These are phyloP conservation scores for Nebria ingens DNA, from an alignment of 1,140 invertebrate genomes.

Conservation along the genomic window DNA sequence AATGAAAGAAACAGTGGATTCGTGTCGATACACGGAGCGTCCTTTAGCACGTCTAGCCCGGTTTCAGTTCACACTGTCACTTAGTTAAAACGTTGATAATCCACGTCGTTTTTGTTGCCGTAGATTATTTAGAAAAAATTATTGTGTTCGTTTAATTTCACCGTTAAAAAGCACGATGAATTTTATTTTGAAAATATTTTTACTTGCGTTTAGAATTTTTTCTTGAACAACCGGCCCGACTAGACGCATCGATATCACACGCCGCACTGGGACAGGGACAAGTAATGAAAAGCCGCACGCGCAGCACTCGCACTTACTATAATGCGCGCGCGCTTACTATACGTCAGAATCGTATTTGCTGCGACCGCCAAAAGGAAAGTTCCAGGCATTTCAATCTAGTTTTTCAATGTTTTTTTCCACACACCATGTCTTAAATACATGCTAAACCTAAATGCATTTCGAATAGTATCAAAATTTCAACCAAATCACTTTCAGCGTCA, in stretches of 20 bases:
- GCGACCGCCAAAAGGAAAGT: slow-evolving; percentile 5
- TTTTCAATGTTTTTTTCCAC: too few relatives aligned
- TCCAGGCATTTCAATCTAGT: too few relatives aligned
- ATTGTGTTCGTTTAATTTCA: too few relatives aligned
- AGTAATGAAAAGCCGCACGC: slow-evolving; percentile 1
- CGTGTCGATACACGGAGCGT: not conserved
- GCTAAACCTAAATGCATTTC: too few relatives aligned
- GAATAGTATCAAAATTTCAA: too few relatives aligned
- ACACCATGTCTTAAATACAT: too few relatives aligned
- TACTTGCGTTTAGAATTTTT: not conserved
- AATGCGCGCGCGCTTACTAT: not conserved
- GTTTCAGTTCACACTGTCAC: slow-evolving; percentile 5
- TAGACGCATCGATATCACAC: slow-evolving; percentile 7
- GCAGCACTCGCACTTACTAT: not conserved
- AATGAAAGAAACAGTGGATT: not conserved
- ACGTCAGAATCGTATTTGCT: not conserved
- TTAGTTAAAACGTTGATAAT: not conserved
- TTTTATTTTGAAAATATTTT: too few relatives aligned
- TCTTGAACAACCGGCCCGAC: slow-evolving; percentile 1
- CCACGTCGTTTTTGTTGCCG: not conserved
- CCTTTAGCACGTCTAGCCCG: not conserved
- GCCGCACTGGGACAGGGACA: not conserved
- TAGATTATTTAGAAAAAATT: too few relatives aligned
- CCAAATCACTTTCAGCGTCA: too few relatives aligned
- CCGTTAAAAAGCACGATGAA: too few relatives aligned